Percentiles rank a stretch among this genome's conserved stretches.
Evolutionary conservation across 2,113 vertebrate species (phyloP).

Genomic region (Eretmochelys imbricata): DNA sequence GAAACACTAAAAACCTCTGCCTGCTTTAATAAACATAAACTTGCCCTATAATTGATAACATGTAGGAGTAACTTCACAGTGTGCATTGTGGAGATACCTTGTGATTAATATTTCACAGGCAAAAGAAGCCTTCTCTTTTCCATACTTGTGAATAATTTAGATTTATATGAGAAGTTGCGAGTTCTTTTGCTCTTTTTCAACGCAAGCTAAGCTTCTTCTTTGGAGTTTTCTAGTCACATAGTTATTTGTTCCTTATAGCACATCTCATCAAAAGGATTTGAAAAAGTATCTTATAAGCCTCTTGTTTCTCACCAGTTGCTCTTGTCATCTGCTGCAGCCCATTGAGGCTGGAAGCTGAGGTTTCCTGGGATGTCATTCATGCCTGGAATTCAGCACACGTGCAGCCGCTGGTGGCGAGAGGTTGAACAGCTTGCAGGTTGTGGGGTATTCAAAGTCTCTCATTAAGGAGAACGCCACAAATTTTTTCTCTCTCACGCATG

Average conservation of each 20-base stretch:
- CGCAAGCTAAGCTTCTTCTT: neutral
- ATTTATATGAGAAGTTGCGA: neutral
- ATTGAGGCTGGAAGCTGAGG: neutral
- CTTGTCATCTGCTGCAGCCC: neutral
- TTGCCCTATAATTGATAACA: neutral
- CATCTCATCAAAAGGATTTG: neutral
- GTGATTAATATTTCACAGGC: neutral
- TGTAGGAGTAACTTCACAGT: neutral
- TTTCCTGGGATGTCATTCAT: neutral
- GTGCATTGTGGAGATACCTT: neutral
- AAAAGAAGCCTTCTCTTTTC: conserved; percentile 2
- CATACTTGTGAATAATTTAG: neutral
- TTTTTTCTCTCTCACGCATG: neutral
- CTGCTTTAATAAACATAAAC: neutral
- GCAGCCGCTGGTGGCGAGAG: neutral
- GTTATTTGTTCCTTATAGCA: neutral
- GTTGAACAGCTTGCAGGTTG: fast-evolving
- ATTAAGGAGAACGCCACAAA: neutral
- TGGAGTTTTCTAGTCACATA: fast-evolving
- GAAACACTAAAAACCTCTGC: neutral
- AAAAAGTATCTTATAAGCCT: neutral
- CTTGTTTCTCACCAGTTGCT: neutral
- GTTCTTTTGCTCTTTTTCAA: neutral
- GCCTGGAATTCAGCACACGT: neutral
- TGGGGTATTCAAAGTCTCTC: neutral